Conservation (phyloP, 2,113 vertebrate genomes). For the Lepus timidus region DNA sequence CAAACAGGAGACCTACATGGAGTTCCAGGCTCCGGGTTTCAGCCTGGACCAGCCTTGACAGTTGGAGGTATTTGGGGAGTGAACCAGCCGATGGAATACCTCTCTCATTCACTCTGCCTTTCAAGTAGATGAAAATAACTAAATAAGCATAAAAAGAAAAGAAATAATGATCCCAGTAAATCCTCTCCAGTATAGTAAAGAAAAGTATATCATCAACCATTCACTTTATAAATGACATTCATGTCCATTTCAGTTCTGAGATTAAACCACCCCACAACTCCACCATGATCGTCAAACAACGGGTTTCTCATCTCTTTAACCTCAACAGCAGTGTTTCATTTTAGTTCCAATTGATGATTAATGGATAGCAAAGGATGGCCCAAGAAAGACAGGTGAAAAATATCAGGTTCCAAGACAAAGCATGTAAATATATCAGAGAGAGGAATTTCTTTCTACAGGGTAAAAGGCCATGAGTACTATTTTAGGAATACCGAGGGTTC, state of each 20-base stretch:
- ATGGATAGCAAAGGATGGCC: slow-evolving; percentile 64
- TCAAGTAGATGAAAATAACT: no score
- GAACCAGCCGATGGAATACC: no score
- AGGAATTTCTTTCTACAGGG: slow-evolving; percentile 38
- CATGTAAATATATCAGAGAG: slow-evolving; percentile 69
- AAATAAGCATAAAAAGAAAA: neutral
- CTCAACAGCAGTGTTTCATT: slow-evolving; percentile 60
- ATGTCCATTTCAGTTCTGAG: slow-evolving; percentile 37
- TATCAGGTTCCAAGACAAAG: slow-evolving; percentile 82
- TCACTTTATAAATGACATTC: slow-evolving; percentile 12
- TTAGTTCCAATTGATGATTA: slow-evolving; percentile 70
- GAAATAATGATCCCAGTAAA: neutral
- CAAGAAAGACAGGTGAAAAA: slow-evolving; percentile 84
- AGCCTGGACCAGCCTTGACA: no score
- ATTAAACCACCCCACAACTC: neutral
- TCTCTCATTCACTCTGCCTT: no score
- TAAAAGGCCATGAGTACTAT: slow-evolving; percentile 71
- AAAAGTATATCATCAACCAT: neutral
- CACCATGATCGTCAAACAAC: neutral
- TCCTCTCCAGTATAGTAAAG: neutral
- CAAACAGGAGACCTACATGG: no score
- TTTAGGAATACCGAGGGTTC: slow-evolving; percentile 71
- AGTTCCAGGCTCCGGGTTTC: no score
- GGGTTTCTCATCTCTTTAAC: neutral
- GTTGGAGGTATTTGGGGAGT: no score